Base-by-base conservation (phyloP, 53 echinoderm and acorn worm genomes). In the Holothuria scabra region DNA sequence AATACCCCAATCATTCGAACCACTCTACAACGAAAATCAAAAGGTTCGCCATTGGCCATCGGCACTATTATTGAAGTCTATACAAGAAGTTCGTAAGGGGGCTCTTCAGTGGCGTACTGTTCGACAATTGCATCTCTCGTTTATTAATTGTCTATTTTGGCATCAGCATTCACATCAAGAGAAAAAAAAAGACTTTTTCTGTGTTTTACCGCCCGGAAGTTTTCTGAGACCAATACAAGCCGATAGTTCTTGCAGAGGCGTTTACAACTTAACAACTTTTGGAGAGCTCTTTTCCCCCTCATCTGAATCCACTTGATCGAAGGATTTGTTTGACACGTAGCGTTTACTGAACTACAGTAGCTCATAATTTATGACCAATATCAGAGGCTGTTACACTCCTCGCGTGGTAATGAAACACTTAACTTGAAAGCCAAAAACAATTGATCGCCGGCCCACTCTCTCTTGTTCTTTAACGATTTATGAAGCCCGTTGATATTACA, bases 341-440 rank as follows among this genome's bases (percentile, higher is more conserved):
- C 59, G 59, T 28, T 59, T 58, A 79, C 48, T 18, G 29, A 79
- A 79, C 79, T 76, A 34, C 79, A 79, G 79, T 79, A 79, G 79
- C 79, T 14, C 22, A 11, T 57, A 79, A 79, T 79, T 79, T 79
- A 79, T 59, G 48, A 57, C 79, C 79, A 30, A 79, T 79, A 49
- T 79, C 79, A 72, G 48, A 44, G 48, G 46, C 72, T 44, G 44
- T 72, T 72, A 72, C 72, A 72, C 72, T 48, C 48, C 72, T 72
- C 49, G 22, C 44, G 72, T 34, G 25, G 46, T 72, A 72, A 72
- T 72, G 72, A 72, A 72, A 72, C 72, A 72, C 72, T 72, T 72
- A 72, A 72, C 72, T 19, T 72, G 72, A 72, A 72, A 72, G 72
- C 72, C 48, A 72, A 44, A 20, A 72, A 19, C 44, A 44, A 72